Evolutionary conservation across 2,113 vertebrate species (phyloP).

Genomic region (Colinus virginianus): DNA sequence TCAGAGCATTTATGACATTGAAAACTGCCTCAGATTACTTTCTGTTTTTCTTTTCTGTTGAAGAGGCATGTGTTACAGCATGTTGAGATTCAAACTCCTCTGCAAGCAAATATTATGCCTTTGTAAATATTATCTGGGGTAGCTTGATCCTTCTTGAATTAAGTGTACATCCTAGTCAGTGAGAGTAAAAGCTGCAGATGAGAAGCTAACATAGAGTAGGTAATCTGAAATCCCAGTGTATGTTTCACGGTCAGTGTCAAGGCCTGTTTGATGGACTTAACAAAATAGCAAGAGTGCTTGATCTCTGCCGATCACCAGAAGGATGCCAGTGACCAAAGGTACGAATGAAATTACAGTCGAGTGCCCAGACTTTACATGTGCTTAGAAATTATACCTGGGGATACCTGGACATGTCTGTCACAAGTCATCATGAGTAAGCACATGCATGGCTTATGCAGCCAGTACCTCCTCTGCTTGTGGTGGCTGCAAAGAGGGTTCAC

Average conservation of each 20-base stretch:
- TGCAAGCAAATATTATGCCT: not conserved
- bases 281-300: not conserved
- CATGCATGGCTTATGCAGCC: rapidly evolving
- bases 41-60: not conserved
- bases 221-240: not conserved
- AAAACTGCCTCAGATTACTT: not conserved
- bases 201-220: not conserved
- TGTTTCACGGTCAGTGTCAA: not conserved
- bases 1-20: not conserved
- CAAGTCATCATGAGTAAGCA: not conserved
- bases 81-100: not conserved
- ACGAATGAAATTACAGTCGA: not conserved
- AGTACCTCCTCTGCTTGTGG: not conserved
- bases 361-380: not conserved
- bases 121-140: not conserved
- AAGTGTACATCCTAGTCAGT: not conserved
- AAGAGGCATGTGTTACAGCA: not conserved
- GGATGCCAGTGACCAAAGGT: not conserved
- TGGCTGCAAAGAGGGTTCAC: rapidly evolving
- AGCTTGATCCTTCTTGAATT: not conserved
- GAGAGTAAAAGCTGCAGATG: not conserved
- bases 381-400: not conserved
- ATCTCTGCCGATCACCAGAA: not conserved
- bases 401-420: not conserved
- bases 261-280: not conserved